phyloP scores from a whole-genome alignment of 2,888 invertebrate species.

The Chloromyia formosa region DNA sequence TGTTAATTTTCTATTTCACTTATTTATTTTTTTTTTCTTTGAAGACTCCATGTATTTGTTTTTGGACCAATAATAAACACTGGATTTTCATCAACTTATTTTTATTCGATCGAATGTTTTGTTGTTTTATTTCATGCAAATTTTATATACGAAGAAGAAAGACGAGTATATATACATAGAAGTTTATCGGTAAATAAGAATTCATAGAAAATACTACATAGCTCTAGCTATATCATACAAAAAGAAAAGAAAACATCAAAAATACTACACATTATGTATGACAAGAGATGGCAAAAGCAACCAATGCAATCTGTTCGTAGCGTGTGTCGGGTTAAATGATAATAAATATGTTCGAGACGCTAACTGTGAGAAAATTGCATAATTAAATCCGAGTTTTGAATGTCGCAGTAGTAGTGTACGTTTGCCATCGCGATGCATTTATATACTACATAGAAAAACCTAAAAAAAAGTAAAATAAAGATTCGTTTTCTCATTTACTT shows the following conservation, averaged over 20 bases:
- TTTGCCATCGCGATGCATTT: conserved; percentile 51
- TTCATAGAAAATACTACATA: conserved; percentile 46
- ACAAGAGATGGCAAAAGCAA: conserved; percentile 6
- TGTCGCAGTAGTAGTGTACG: conserved; percentile 46
- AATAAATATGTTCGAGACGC: conserved; percentile 42
- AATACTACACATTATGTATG: conserved; percentile 20
- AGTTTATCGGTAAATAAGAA: conserved; percentile 40
- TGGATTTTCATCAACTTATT: conserved; percentile 33
- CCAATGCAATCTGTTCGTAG: conserved; percentile 49
- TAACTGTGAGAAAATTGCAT: background rate
- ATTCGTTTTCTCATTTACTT: conserved; percentile 31
- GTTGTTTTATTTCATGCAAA: conserved; percentile 7
- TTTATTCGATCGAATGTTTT: background rate
- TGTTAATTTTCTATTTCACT: conserved; percentile 27
- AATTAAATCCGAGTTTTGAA: conserved; percentile 44
- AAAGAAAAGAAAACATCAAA: conserved; percentile 38
- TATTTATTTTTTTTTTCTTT: conserved; percentile 36
- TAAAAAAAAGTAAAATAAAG: conserved; percentile 27
- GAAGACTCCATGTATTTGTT: conserved; percentile 35
- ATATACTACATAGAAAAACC: conserved; percentile 38
- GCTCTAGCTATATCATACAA: conserved; percentile 36
- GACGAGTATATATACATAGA: conserved; percentile 38
- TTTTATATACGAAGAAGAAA: conserved; percentile 15
- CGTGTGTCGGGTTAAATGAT: conserved; percentile 48
- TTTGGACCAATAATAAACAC: conserved; percentile 34